These are phyloP conservation scores for Rhadina sibilatrix DNA, from an alignment of 2,113 vertebrate genomes.

Conservation along the genomic window DNA sequence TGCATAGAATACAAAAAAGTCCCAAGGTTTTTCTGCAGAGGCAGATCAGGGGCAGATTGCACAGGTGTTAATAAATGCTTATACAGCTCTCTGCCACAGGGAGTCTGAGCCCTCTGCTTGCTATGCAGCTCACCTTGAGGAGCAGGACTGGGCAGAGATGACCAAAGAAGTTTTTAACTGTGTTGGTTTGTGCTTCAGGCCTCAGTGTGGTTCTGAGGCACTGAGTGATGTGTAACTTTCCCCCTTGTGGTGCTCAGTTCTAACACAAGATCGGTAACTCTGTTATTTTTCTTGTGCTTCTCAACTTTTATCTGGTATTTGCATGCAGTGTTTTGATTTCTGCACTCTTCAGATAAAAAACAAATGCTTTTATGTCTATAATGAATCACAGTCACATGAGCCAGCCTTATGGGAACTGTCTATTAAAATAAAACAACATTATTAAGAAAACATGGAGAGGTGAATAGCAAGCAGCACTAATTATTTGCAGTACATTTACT, in stretches of 20 bases:
- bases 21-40: neutral
- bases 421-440: neutral
- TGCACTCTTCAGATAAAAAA: conserved; percentile 20
- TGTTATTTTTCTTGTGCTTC: neutral
- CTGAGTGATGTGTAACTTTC: neutral
- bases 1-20: rapidly evolving
- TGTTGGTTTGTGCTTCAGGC: neutral
- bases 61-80: neutral
- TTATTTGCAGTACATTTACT: neutral
- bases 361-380: neutral
- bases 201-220: neutral
- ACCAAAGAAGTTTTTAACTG: neutral
- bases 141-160: neutral
- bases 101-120: neutral
- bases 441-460: neutral
- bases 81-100: neutral
- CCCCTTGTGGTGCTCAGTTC: rapidly evolving
- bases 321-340: neutral
- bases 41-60: neutral
- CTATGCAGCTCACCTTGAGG: neutral
- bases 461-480: neutral
- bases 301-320: neutral
- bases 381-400: neutral
- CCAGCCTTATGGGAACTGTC: neutral
- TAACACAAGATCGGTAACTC: neutral